These are phyloP conservation scores for Typhlichthys eigenmanni DNA, from an alignment of 2,797 vertebrate genomes.

Conservation along the genomic window DNA sequence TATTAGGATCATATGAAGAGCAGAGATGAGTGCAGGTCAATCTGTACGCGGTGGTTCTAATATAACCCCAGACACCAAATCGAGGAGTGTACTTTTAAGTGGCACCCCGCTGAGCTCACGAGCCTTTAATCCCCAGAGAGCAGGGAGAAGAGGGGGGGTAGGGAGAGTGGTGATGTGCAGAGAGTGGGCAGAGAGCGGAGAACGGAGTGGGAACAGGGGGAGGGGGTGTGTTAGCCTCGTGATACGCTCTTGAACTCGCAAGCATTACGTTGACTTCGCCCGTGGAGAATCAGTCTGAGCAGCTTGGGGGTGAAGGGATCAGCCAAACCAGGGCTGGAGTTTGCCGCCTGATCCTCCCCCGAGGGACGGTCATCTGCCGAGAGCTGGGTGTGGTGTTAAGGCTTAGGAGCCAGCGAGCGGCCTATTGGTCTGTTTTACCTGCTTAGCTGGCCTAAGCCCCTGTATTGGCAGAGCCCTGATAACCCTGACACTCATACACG, in stretches of 20 bases:
- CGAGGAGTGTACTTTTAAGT: too few relatives aligned
- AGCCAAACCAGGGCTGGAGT: not conserved
- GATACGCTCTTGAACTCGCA: too few relatives aligned
- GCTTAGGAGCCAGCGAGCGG: conserved; percentile 48
- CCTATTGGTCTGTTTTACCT: conserved; percentile 69
- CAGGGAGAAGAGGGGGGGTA: not conserved
- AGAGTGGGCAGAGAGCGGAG: not conserved
- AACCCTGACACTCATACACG: conserved; percentile 38
- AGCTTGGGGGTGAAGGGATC: too few relatives aligned
- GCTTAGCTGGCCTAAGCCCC: conserved; percentile 65
- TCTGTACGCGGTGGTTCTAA: too few relatives aligned
- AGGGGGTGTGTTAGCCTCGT: too few relatives aligned
- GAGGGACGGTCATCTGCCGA: conserved; percentile 50
- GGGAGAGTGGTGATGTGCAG: not conserved
- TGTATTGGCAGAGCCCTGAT: conserved; percentile 15
- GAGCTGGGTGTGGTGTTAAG: conserved; percentile 23
- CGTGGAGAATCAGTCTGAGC: too few relatives aligned
- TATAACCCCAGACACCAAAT: too few relatives aligned
- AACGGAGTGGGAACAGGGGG: not conserved
- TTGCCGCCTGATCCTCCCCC: conserved; percentile 44
- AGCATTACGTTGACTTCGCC: too few relatives aligned
- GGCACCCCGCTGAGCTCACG: too few relatives aligned
- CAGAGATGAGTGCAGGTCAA: too few relatives aligned
- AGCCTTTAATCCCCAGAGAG: not conserved
- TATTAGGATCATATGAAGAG: too few relatives aligned